Percentiles rank a stretch among this genome's conserved stretches.
phyloP scores from a whole-genome alignment of 2,797 vertebrate genomes.

The Phalanger gymnotis region DNA sequence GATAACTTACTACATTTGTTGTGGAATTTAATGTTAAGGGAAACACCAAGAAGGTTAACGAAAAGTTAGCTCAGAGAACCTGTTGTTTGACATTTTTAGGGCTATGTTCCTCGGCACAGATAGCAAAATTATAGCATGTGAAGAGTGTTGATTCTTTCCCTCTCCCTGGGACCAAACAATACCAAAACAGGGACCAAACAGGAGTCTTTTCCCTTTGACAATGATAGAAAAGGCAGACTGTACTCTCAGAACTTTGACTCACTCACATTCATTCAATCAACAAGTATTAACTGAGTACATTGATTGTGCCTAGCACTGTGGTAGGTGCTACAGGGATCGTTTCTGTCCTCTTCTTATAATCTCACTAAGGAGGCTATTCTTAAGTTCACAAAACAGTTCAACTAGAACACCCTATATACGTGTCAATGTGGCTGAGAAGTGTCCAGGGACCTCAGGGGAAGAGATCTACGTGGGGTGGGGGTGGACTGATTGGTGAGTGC shows the following conservation, averaged over 20 bases:
- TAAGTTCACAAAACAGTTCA: not conserved
- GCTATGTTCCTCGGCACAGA: not conserved
- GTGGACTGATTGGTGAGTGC: not conserved
- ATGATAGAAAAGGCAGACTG: not conserved
- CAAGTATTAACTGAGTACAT: not conserved
- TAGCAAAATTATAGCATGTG: not conserved
- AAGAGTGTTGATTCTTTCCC: not conserved
- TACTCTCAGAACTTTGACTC: not conserved
- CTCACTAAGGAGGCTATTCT: not conserved
- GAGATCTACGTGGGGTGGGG: not conserved
- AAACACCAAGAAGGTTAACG: constrained; percentile 52
- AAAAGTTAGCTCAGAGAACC: constrained; percentile 56
- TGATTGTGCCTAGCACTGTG: not conserved
- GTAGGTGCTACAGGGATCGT: not conserved
- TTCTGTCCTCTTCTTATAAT: not conserved
- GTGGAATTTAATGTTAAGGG: constrained; percentile 61
- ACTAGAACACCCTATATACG: not conserved
- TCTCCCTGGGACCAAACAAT: not conserved
- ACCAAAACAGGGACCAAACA: not conserved
- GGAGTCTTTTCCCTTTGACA: not conserved
- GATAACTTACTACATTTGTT: constrained; percentile 54
- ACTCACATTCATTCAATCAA: not conserved
- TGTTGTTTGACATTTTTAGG: constrained; percentile 21
- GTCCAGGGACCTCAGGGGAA: not conserved
- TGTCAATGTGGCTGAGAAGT: not conserved